Base-by-base conservation (phyloP, 2,888 invertebrate genomes). In the Rugalucina vietnamica region DNA sequence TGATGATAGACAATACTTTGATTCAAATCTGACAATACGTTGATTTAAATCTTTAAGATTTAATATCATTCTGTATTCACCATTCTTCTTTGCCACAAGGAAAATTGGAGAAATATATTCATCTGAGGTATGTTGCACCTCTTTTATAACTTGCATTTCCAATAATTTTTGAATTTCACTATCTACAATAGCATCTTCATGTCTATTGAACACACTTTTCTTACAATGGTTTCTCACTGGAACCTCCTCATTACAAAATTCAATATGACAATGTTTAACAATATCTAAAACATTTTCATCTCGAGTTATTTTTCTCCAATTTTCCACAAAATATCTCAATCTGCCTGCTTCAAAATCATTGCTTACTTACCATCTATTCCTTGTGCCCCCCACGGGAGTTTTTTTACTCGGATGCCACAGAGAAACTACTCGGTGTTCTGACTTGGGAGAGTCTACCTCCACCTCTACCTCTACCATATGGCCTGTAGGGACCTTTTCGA, bases 71-170 rank as follows among this genome's bases (percentile, higher is more conserved):
- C 86, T 78, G 54, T 60, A 69, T 5, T 36, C n/a, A 14, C 84
- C 83, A 81, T 86, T 79, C 69, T 72, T 81, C 72, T 87, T 85
- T 12, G 73, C 70, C 12, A n/a, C 14, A 14, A 74, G 39, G 34
- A 85, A 88, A 27, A 88, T 84, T 24, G 77, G 82, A 12, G 88
- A 88, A 14, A 89, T 49, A 69, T 73, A 79, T 39, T 85, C 74
- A 37, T 70, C 76, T 21, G 24, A 18, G 29, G 43, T 24, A 73
- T 78, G 71, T 34, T 76, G 24, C n/a, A 79, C 79, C 14, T 76
- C 70, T 29, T 69, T 72, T 3, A 84, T 81, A 34, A 69, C 76
- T 73, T 70, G 73, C 54, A 73, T 85, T 24, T 74, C 24, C 34
- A 73, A 39, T 32, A 82, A 27, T 76, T 79, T 79, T 21, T 32